Conservation (phyloP, 1,140 invertebrate genomes). For the Drosophila carrolli region DNA sequence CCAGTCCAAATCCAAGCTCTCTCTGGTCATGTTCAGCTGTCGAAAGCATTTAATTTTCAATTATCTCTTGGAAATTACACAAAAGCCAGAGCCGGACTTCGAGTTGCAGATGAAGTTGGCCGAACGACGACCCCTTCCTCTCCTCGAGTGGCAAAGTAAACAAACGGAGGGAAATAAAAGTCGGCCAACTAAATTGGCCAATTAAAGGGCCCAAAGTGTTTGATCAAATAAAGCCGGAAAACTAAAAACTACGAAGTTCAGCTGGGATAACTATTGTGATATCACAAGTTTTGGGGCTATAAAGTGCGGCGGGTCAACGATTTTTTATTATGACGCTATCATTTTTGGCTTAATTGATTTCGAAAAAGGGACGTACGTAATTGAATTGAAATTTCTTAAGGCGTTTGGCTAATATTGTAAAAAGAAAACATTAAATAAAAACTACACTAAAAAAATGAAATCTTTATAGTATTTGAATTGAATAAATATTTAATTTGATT, state of each 20-base stretch:
- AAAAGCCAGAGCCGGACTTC: conserved; percentile 41
- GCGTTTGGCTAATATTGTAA: too few species aligned
- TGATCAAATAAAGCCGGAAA: conserved; percentile 37
- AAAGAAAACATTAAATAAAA: too few species aligned
- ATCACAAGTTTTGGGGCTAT: neutral
- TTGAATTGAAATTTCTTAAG: too few species aligned
- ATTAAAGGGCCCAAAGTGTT: conserved; percentile 68
- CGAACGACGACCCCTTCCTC: conserved; percentile 1
- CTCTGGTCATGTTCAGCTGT: conserved; percentile 66
- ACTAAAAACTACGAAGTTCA: neutral
- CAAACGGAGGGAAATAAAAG: conserved; percentile 47
- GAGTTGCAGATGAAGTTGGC: conserved; percentile 38
- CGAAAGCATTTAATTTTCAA: conserved; percentile 82
- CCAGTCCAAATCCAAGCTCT: conserved; percentile 2
- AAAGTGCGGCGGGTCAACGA: too few species aligned
- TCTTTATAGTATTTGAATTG: too few species aligned
- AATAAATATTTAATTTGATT: too few species aligned
- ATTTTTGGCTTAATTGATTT: too few species aligned
- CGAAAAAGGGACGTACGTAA: too few species aligned
- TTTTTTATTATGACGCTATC: too few species aligned
- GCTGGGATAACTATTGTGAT: neutral
- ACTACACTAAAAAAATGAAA: too few species aligned
- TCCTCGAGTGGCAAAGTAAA: conserved; percentile 58
- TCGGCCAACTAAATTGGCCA: conserved; percentile 68
- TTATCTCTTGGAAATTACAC: conserved; percentile 71